These are phyloP conservation scores for Portevinia maculata DNA, from an alignment of 2,888 invertebrate species.

Conservation along the genomic window DNA sequence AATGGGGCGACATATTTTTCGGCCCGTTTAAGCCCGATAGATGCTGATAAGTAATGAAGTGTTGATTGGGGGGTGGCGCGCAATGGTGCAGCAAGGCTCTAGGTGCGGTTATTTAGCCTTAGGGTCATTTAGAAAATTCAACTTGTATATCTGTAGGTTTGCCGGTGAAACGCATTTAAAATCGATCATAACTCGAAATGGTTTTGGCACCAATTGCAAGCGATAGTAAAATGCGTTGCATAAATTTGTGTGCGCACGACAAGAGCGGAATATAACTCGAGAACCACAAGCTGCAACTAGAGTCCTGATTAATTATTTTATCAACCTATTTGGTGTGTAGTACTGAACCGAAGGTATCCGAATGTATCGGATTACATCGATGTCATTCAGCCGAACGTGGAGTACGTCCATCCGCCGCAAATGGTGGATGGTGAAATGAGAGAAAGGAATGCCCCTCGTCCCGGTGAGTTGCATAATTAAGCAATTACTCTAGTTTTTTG, in stretches of 20 bases:
- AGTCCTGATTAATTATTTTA: conserved; percentile 72
- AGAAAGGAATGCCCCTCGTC: conserved; percentile 40
- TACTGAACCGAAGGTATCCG: conserved; percentile 9
- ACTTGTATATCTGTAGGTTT: conserved; percentile 4
- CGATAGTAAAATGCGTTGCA: conserved; percentile 16
- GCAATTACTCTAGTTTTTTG: conserved; percentile 43
- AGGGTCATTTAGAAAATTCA: conserved; percentile 63
- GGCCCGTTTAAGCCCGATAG: conserved; percentile 57
- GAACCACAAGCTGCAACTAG: conserved; percentile 32
- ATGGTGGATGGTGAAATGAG: conserved; percentile 6
- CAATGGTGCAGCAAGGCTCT: neutral
- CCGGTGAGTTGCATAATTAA: conserved; percentile 55
- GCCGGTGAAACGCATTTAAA: conserved; percentile 64
- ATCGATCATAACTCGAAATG: conserved; percentile 68
- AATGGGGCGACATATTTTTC: conserved; percentile 69
- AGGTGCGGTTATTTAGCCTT: conserved; percentile 63
- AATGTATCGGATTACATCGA: conserved; percentile 52
- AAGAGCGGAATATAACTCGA: conserved; percentile 14
- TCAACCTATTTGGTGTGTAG: conserved; percentile 46
- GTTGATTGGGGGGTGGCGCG: conserved; percentile 46
- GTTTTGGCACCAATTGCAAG: conserved; percentile 60
- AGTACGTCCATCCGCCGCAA: neutral
- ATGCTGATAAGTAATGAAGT: conserved; percentile 67
- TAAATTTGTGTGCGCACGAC: conserved; percentile 11
- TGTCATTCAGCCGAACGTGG: neutral